Evolutionary conservation across 1,140 invertebrate genomes (phyloP).

Genomic region (Drosophila teissieri): DNA sequence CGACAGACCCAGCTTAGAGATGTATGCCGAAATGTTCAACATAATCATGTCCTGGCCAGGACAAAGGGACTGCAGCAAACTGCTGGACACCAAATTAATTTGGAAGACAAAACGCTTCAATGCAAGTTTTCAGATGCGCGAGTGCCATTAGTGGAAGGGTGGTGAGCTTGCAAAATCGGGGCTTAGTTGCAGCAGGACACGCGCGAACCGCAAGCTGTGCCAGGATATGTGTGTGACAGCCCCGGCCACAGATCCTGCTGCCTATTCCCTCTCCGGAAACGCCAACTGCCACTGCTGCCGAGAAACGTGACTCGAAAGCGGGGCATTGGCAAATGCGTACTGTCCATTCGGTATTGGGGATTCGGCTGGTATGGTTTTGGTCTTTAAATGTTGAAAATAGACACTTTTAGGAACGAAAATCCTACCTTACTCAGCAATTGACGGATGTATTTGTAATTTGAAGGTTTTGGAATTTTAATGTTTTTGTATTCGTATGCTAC

Average conservation of each 20-base stretch:
- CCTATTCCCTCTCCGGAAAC: slow-evolving; percentile 16
- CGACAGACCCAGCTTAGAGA: slow-evolving; percentile 24
- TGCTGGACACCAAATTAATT: slow-evolving; percentile 76
- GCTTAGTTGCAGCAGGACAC: slow-evolving; percentile 48
- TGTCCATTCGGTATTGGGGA: slow-evolving; percentile 25
- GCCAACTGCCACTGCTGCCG: slow-evolving; percentile 22
- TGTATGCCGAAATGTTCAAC: slow-evolving; percentile 66
- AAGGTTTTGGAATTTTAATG: no score
- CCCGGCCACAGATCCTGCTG: slow-evolving; percentile 28
- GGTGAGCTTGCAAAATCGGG: not conserved
- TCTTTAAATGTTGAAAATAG: slow-evolving; percentile 14
- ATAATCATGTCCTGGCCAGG: slow-evolving; percentile 72
- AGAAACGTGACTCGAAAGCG: slow-evolving; percentile 52
- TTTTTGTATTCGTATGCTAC: no score
- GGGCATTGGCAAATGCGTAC: slow-evolving; percentile 50
- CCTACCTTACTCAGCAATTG: no score
- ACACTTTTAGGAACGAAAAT: not conserved
- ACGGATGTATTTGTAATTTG: no score
- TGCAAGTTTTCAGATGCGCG: slow-evolving; percentile 68
- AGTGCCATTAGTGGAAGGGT: slow-evolving; percentile 59
- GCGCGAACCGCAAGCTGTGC: slow-evolving; percentile 58
- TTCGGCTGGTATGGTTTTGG: not conserved
- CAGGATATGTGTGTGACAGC: slow-evolving; percentile 43
- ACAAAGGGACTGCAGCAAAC: slow-evolving; percentile 49
- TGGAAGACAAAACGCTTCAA: slow-evolving; percentile 73